Evolutionary conservation across 2,888 invertebrate genomes (phyloP).

Genomic region (Cristatella mucedo): DNA sequence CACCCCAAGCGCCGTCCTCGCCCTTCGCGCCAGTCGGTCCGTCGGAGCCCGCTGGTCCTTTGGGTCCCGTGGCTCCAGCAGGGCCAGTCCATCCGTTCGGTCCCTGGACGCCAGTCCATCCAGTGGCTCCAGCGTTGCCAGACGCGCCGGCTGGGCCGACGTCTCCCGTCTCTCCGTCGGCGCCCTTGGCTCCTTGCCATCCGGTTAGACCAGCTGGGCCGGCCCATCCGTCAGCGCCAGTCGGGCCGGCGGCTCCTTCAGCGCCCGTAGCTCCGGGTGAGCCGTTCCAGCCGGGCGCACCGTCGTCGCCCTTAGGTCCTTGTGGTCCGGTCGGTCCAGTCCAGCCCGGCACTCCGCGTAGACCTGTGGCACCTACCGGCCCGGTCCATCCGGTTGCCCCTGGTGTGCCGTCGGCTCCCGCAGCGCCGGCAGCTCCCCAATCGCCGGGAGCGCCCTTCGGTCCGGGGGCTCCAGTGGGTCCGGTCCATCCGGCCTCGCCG

Average conservation of each 20-base stretch:
- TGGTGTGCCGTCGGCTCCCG: slow-evolving; percentile 10
- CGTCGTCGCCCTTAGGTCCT: slow-evolving; percentile 10
- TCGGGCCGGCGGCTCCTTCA: slow-evolving; percentile 11
- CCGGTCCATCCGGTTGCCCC: slow-evolving; percentile 11
- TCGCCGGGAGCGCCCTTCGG: slow-evolving; percentile 9
- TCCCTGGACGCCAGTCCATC: background rate
- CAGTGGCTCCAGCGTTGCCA: background rate
- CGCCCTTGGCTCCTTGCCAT: background rate
- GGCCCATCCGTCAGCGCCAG: background rate
- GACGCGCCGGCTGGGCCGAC: background rate
- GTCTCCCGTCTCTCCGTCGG: background rate
- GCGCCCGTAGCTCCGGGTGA: slow-evolving; percentile 10
- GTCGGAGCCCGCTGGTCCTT: background rate
- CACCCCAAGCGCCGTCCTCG: no score
- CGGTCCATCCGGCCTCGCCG: slow-evolving; percentile 10
- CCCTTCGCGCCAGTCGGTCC: background rate
- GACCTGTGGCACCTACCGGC: slow-evolving; percentile 9
- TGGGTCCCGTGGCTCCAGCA: no score
- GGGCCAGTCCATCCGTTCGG: background rate
- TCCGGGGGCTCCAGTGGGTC: slow-evolving; percentile 11
- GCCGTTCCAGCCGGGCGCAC: slow-evolving; percentile 7
- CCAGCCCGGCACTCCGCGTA: slow-evolving; percentile 8
- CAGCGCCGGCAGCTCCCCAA: slow-evolving; percentile 11
- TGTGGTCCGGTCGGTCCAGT: slow-evolving; percentile 11
- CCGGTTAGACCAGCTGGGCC: background rate